phyloP scores from a whole-genome alignment of 2,888 invertebrate species.

The Idaea aversata region DNA sequence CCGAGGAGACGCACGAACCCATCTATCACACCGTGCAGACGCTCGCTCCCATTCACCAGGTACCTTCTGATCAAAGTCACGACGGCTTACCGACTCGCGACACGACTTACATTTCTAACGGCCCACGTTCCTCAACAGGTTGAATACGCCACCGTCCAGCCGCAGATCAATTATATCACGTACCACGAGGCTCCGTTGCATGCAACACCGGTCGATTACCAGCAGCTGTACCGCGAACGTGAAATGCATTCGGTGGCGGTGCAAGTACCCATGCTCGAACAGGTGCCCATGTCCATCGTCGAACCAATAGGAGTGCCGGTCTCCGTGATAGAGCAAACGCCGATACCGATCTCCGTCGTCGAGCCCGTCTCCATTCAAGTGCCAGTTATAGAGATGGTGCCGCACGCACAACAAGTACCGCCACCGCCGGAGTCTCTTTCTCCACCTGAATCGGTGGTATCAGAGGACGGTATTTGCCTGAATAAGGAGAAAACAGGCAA shows the following conservation, averaged over 20 bases:
- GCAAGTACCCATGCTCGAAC: slow-evolving; percentile 5
- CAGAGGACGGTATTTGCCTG: slow-evolving; percentile 17
- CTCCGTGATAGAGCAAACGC: slow-evolving; percentile 17
- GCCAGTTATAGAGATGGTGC: slow-evolving; percentile 21
- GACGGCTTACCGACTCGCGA: slow-evolving; percentile 4
- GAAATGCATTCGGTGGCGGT: slow-evolving; percentile 4
- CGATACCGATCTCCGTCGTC: slow-evolving; percentile 11
- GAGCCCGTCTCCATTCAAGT: slow-evolving; percentile 19
- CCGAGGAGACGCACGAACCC: slow-evolving; percentile 55
- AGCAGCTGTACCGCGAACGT: slow-evolving; percentile 11
- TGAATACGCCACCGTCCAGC: slow-evolving; percentile 49
- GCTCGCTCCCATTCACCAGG: slow-evolving; percentile 44
- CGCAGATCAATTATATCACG: slow-evolving; percentile 52
- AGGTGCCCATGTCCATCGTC: slow-evolving; percentile 10
- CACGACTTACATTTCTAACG: neutral
- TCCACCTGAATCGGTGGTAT: slow-evolving; percentile 16
- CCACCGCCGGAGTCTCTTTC: slow-evolving; percentile 5
- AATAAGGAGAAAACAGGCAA: slow-evolving; percentile 90
- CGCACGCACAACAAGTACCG: slow-evolving; percentile 3
- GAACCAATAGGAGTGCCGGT: slow-evolving; percentile 17
- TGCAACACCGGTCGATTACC: slow-evolving; percentile 29
- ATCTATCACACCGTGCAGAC: slow-evolving; percentile 54
- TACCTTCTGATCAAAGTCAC: neutral
- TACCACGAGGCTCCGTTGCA: slow-evolving; percentile 38
- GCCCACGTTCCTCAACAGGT: slow-evolving; percentile 26